A percentile compares a stretch with the other conserved stretches of the same genome.
Evolutionary conservation across 1,140 invertebrate species (phyloP).

Genomic region (Sitobion miscanthi): DNA sequence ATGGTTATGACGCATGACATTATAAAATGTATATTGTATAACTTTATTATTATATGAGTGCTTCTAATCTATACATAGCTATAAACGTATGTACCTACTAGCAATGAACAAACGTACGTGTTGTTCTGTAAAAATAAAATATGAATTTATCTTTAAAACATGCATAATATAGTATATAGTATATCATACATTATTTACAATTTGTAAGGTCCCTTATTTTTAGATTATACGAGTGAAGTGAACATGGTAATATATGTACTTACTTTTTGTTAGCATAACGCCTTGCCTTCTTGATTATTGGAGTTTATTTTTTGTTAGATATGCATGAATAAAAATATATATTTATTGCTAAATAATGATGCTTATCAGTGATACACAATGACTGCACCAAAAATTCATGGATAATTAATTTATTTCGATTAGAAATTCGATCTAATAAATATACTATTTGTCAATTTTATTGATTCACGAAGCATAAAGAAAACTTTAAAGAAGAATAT

Average conservation of each 20-base stretch:
- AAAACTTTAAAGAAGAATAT: not conserved
- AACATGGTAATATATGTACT: not conserved
- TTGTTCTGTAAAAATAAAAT: not conserved
- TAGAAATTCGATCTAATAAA: not conserved
- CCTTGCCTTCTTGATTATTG: not conserved
- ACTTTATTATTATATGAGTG: not conserved
- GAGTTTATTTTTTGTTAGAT: not conserved
- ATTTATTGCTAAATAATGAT: not conserved
- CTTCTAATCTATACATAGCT: not conserved
- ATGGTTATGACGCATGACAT: not conserved
- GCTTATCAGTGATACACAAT: not conserved
- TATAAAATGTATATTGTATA: not conserved
- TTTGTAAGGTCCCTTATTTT: not conserved
- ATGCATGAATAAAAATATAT: not conserved
- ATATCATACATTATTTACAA: not conserved
- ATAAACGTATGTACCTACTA: not conserved
- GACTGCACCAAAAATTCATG: not conserved
- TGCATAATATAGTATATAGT: not conserved
- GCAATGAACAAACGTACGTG: not conserved
- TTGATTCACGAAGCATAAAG: not conserved
- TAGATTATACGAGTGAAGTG: not conserved
- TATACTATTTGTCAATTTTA: not conserved
- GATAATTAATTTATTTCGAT: not conserved
- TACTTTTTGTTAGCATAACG: not conserved
- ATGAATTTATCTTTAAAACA: not conserved